These are phyloP conservation scores for Pachymerium ferrugineum DNA, from an alignment of 2,888 invertebrate genomes.

Conservation along the genomic window DNA sequence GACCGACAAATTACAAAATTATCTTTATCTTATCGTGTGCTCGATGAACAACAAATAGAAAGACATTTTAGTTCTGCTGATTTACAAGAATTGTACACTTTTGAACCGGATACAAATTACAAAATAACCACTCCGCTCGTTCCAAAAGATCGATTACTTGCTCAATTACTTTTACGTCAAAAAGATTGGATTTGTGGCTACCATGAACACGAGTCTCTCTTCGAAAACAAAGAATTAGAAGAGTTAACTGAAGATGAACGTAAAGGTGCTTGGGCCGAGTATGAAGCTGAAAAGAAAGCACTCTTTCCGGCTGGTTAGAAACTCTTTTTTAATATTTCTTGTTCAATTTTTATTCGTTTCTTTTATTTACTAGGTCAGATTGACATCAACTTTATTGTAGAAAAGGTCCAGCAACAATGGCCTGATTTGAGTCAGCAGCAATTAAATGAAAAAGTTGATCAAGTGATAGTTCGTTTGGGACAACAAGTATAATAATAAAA, in stretches of 20 bases:
- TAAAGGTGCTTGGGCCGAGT: slow-evolving; percentile 94
- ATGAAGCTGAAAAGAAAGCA: slow-evolving; percentile 68
- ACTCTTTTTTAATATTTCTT: not conserved
- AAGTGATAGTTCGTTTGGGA: slow-evolving; percentile 28
- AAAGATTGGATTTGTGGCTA: slow-evolving; percentile 74
- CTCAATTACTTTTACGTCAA: slow-evolving; percentile 71
- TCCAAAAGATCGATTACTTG: slow-evolving; percentile 70
- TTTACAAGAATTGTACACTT: slow-evolving; percentile 82
- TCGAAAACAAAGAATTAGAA: slow-evolving; percentile 87
- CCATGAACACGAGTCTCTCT: slow-evolving; percentile 91
- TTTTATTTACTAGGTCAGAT: slow-evolving; percentile 15
- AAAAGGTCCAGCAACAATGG: slow-evolving; percentile 31
- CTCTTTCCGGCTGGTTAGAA: slow-evolving; percentile 35
- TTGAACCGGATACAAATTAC: slow-evolving; percentile 59
- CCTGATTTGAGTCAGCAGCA: slow-evolving; percentile 25
- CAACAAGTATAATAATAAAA: too few species aligned
- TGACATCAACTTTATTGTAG: slow-evolving; percentile 28
- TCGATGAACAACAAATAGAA: slow-evolving; percentile 97
- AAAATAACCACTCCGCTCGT: slow-evolving; percentile 64
- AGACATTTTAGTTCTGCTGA: slow-evolving; percentile 94
- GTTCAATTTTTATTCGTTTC: not conserved
- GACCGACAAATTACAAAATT: slow-evolving; percentile 95
- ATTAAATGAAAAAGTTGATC: slow-evolving; percentile 28
- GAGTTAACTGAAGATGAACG: slow-evolving; percentile 88
- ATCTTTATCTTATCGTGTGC: slow-evolving; percentile 89